Percentiles rank a stretch among this genome's conserved stretches.
Evolutionary conservation across 2,888 invertebrate genomes (phyloP).

Genomic region (Mantis religiosa): DNA sequence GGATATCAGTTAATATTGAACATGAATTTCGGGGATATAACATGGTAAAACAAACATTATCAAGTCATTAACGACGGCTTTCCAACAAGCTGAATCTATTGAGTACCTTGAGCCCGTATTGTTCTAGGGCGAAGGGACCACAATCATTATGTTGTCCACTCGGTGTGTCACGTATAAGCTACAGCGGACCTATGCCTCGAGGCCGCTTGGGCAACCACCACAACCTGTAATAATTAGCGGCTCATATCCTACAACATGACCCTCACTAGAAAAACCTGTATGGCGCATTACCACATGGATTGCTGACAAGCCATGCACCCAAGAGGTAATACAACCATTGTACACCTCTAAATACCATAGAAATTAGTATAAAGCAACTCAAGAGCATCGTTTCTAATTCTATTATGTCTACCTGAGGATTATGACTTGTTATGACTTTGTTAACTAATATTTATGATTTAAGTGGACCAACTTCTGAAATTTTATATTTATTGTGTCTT

Average conservation of each 20-base stretch:
- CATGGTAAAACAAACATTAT: no score
- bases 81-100: neutral
- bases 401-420: no score
- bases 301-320: neutral
- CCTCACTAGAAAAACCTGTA: neutral
- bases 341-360: no score
- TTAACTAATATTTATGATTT: no score
- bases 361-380: no score
- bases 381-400: no score
- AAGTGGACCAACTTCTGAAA: no score
- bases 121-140: neutral
- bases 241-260: neutral
- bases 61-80: neutral
- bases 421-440: no score
- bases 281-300: neutral
- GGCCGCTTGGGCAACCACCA: neutral
- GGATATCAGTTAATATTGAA: no score
- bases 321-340: neutral
- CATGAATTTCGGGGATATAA: no score
- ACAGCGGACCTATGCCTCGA: neutral
- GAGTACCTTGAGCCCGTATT: neutral
- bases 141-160: neutral
- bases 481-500: no score
- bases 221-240: neutral
- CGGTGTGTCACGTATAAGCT: neutral